Evolutionary conservation across 1,140 invertebrate genomes (phyloP).

Genomic region (honey bee (Apis mellifera)): Amel_HAv3.1 CM009931.2:4633501-4634000

Average conservation of each 20-base stretch:
- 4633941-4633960: neutral
- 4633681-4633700: conserved; percentile 94
- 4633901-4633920: conserved; percentile 70
- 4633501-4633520: conserved; percentile 95
- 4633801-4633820: conserved; percentile 93
- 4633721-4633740: conserved; percentile 56
- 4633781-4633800: conserved; percentile 91
- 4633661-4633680: conserved; percentile 94
- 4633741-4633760: conserved; percentile 81
- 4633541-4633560: neutral
- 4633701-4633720: conserved; percentile 77
- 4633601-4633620: neutral
- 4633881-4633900: conserved; percentile 74
- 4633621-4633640: conserved; percentile 71
- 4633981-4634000: conserved; percentile 73
- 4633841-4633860: conserved; percentile 92
- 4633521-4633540: conserved; percentile 90
- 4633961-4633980: conserved; percentile 30
- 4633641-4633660: conserved; percentile 94
- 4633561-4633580: neutral
- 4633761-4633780: conserved; percentile 88
- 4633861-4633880: conserved; percentile 80
- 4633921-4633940: conserved; percentile 1
- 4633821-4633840: conserved; percentile 89
- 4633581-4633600: conserved; percentile 1